Evolutionary conservation across 2,888 invertebrate species (phyloP), one percentile per base, ranked within the genome.

Genomic region (Volucella inanis): DNA sequence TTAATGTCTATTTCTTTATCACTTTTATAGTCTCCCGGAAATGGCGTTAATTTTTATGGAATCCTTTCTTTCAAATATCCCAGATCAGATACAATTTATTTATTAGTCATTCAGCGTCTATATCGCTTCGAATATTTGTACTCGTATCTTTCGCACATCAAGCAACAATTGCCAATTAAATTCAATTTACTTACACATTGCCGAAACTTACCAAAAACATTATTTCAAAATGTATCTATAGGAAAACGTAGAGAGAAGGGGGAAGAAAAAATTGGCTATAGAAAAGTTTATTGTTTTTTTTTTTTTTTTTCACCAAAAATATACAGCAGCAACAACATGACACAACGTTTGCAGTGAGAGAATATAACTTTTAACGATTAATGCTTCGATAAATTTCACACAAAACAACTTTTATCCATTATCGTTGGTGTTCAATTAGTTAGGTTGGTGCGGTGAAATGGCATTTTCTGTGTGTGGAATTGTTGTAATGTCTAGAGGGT

Each of bases 361-460:
- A 68, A 72, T 72, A 64, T 78, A 78, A 83, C 72, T 83, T 78
- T 78, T 77, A 78, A 83, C 78, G 78, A 83, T 83, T 78, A 78
- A 83, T 83, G 83, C 72, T 78, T 83, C 82, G 78, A 83, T 83
- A 83, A 83, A 83, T 83, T 78, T 74, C 78, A 74, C 61, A 74
- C 82, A 78, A 78, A 83, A 83, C 82, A 83, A 83, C 82, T 83
- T 83, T 83, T 83, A 55, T 78, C 82, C 83, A 83, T 83, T 82
- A 82, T 77, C 78, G 68, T 83, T 74, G 77, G 47, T 83, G 62
- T 62, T 72, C 64, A 70, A 83, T 79, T 78, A 72, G 68, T 74
- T 76, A 22, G 70, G 14, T 15, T 65, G 47, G 18, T 43, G 49
- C 18, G 22, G 55, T 59, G 22, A 31, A 31, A 31, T 31, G 31